Base-by-base conservation (phyloP, 1,140 invertebrate species). In the Drosophila mojavensis region DNA sequence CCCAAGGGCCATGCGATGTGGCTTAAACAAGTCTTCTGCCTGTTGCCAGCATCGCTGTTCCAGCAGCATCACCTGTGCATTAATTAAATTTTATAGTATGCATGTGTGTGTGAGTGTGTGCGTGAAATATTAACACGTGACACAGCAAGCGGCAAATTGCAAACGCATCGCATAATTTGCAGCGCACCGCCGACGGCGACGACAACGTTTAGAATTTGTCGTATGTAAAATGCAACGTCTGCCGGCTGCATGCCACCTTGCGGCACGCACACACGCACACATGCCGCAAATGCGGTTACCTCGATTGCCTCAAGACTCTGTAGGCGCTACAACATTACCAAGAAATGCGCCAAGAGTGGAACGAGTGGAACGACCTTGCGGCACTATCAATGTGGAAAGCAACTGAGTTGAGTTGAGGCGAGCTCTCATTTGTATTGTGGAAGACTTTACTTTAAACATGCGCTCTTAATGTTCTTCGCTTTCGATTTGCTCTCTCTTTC, bases 1-100 rank as follows among this genome's bases (percentile, higher is more conserved):
- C 80, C 76, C 76, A 58, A 30, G 53, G 54, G 33, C 39, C 20
- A 28, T n/a, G 54, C 58, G 15, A 54, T 15, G 41, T 43, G 53
- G 69, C 69, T 66, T 59, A 59, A 66, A 43, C 68, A 58, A 58
- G 61, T 45, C 61, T 65, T 58, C 47, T 59, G 68, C 60, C 71
- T 61, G 24, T 39, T 54, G 70, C 64, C 33, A 11, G 17, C 17
- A 20, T 28, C 39, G 54, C 54, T 43, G 13, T 33, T 45, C 20
- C 33, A 33, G 33, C 58, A 50, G 65, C 62, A 17, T 62, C 65
- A 73, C 70, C 66, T 58, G 58, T 43, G 76, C 83, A 86, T 86
- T 85, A 85, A 85, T 85, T 85, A 85, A 86, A 85, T 85, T 85
- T 86, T 86, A 85, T 76, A 85, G 75, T 51, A 9, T 45, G 47